Evolutionary conservation across 2,797 vertebrate genomes (phyloP), one percentile per base, ranked within the genome.

Genomic region (Rallus crepitans): DNA sequence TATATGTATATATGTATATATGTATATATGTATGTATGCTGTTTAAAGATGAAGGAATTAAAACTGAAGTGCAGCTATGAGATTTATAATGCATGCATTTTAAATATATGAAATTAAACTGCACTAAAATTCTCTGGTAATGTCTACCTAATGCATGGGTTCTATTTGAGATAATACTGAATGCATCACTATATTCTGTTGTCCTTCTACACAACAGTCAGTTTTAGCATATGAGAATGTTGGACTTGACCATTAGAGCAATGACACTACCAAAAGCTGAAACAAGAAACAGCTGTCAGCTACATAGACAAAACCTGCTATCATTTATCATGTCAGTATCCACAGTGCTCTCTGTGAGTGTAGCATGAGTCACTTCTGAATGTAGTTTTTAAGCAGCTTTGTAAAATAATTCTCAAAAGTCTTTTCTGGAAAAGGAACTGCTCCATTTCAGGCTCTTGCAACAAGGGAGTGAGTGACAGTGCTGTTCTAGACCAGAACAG

Each of bases 11-110:
- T 45, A 45, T 47, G 8, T 47, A 47, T 47, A 11, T 47, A 47
- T 47, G 92, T 45, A 45, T 47, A 15, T 47, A 47, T 47, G 21
- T 47, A 47, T 47, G 21, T 55, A 3, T 60, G 5, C 40, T 72
- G 9, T n/a, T 48, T 39, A 68, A 79, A 91, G 20, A 47, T 28
- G 48, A 77, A 68, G 13, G 18, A 56, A 68, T 4, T 7, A 63
- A 59, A 90, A 70, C 6, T 21, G 6, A 83, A 68, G 13, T 27
- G 16, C 13, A 47, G 3, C 39, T 75, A 14, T 52, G n/a, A 64
- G 47, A 42, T 19, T 8, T 23, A 3, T 30, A 81, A 30, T 0
- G 1, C 1, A 0, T 52, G 5, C 17, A 16, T 68, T 84, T 94
- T 33, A 68, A 93, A 37, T 42, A 31, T 6, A 19, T 52, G 7